A percentile compares a stretch with the other conserved stretches of the same genome.
phyloP scores from a whole-genome alignment of 2,888 invertebrate genomes.

The Glyphotaelius pellucidus region DNA sequence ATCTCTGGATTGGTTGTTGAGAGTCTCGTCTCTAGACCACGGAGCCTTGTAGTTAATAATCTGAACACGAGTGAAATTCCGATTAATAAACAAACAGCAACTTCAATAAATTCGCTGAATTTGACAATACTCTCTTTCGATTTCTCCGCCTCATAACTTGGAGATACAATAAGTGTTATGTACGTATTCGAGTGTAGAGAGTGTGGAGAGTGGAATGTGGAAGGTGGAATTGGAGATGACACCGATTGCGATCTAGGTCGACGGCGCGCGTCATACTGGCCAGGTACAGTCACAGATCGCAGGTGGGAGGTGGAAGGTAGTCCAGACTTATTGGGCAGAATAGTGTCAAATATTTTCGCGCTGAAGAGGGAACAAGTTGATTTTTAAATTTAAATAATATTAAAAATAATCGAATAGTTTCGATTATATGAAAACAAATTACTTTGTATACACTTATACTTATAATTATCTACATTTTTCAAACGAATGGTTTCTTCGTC shows the following conservation, averaged over 20 bases:
- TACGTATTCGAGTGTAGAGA: background rate
- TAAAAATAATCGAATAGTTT: background rate
- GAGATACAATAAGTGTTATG: background rate
- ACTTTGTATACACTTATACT: no score
- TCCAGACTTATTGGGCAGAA: background rate
- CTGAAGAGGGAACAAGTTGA: background rate
- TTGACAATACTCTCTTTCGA: background rate
- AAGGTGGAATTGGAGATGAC: conserved; percentile 30
- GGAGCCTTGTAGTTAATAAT: no score
- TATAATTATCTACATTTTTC: no score
- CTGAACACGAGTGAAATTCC: no score
- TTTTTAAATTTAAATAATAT: background rate
- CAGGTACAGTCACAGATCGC: background rate
- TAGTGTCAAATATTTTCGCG: background rate
- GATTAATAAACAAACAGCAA: background rate
- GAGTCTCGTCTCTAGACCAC: no score
- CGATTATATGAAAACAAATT: no score
- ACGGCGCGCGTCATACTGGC: background rate
- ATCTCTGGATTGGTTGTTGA: no score
- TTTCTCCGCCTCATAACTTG: background rate
- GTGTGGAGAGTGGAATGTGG: conserved; percentile 14
- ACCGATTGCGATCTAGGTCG: conserved; percentile 9
- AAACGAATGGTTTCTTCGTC: no score
- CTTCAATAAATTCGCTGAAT: background rate
- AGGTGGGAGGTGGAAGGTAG: background rate